A percentile compares a stretch with the other conserved stretches of the same genome.
Evolutionary conservation across 2,113 vertebrate species (phyloP).

Genomic region (Falcunculus frontatus): DNA sequence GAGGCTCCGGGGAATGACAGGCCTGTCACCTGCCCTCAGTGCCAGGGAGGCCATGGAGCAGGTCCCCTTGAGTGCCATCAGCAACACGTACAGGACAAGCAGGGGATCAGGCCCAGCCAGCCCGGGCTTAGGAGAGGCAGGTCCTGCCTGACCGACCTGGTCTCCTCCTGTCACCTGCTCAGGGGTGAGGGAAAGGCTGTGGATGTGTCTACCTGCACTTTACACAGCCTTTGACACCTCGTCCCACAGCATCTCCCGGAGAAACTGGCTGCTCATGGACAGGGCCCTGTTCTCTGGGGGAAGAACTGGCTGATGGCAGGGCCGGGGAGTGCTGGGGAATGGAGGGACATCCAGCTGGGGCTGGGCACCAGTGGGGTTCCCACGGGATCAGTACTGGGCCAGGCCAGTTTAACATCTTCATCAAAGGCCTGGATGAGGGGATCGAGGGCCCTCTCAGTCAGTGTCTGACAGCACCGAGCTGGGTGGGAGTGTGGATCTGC

Average conservation of each 20-base stretch:
- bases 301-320: neutral
- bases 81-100: neutral
- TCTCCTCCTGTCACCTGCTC: neutral
- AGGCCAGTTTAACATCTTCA: neutral
- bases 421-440: accelerated
- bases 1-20: too few species aligned
- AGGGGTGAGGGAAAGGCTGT: neutral
- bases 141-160: neutral
- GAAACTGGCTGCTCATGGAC: neutral
- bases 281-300: too few species aligned
- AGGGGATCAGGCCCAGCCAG: neutral
- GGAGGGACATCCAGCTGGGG: neutral
- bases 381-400: neutral
- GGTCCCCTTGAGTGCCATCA: neutral
- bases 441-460: accelerated
- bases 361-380: neutral
- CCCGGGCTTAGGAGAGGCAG: neutral
- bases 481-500: neutral
- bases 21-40: neutral
- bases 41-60: neutral
- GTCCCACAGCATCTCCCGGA: neutral
- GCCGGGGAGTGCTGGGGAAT: accelerated
- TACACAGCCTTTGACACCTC: neutral
- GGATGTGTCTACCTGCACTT: too few species aligned
- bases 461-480: neutral